Base-by-base conservation (phyloP, 2,888 invertebrate genomes). In the Drosophila mercatorum region DNA sequence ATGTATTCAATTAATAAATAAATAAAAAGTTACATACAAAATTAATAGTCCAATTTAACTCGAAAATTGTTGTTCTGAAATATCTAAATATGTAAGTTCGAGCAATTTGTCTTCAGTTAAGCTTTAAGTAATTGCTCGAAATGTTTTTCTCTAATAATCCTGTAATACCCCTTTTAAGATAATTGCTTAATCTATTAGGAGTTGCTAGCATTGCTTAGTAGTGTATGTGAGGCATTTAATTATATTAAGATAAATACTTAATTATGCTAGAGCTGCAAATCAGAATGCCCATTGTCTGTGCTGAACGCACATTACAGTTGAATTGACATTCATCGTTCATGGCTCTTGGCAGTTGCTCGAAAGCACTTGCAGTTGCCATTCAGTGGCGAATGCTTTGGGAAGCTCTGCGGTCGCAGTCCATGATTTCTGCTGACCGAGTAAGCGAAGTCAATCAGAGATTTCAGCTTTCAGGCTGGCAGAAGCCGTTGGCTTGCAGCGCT, bases 381-480 rank as follows among this genome's bases (percentile, higher is more conserved):
- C 28, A 57, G 47, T 43, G 58, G 51, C 38, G 43, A 53, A n/a
- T 68, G 58, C 36, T 28, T n/a, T 44, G 40, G 2, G 14, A 8
- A 26, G n/a, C 34, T 8, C 40, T 44, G 72, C n/a, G 72, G 55
- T 68, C 11, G 49, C n/a, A 22, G 65, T 38, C 55, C 40, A 61
- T 65, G 47, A 74, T 70, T 70, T 71, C 47, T 56, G 72, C 71
- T 72, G 71, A 78, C 68, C 63, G 31, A 59, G 46, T 44, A 22
- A 38, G 12, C 22, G 52, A 72, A 72, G 69, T 78, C 66, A 81
- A 83, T 78, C 83, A 81, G 72, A 63, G 75, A 65, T 66, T 72
- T 70, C 58, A 64, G 72, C 57, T 62, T 31, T 41, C 52, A 53
- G 52, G 64, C 41, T 55, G 3, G 12, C 58, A 60, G 72, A 17